A percentile compares a stretch with the other conserved stretches of the same genome.
These are phyloP conservation scores for Drosophila auraria DNA, from an alignment of 1,140 invertebrate genomes.

Conservation along the genomic window DNA sequence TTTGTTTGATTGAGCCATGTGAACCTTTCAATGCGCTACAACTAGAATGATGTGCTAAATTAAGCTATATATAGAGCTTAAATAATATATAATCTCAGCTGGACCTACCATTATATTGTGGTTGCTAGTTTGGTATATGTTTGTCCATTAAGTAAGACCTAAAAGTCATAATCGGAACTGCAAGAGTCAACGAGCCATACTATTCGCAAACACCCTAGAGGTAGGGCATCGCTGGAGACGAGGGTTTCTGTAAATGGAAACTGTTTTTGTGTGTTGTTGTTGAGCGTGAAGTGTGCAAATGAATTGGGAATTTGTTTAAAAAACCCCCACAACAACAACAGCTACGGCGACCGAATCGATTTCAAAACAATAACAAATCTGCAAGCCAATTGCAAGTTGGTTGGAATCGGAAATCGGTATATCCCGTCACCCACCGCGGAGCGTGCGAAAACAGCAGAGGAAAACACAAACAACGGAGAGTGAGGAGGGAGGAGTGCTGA, in stretches of 20 bases:
- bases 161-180: neutral
- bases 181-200: neutral
- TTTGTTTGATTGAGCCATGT: slow-evolving; percentile 15
- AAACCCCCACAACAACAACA: slow-evolving; percentile 33
- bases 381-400: slow-evolving; percentile 9
- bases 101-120: too few species aligned
- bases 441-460: slow-evolving; percentile 50
- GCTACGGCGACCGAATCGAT: slow-evolving; percentile 47
- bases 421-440: slow-evolving; percentile 6
- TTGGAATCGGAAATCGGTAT: neutral
- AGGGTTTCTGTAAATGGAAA: slow-evolving; percentile 78
- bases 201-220: neutral
- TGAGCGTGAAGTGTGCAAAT: slow-evolving; percentile 78
- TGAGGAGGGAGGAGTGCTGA: slow-evolving; percentile 33
- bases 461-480: slow-evolving; percentile 48
- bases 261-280: slow-evolving; percentile 80
- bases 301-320: slow-evolving; percentile 72
- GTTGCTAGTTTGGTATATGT: neutral
- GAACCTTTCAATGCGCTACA: slow-evolving; percentile 9
- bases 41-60: neutral
- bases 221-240: slow-evolving; percentile 59
- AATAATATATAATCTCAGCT: too few species aligned
- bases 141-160: neutral
- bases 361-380: slow-evolving; percentile 32
- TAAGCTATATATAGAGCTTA: neutral